A percentile compares a stretch with the other conserved stretches of the same genome.
Evolutionary conservation across 92 coral and sea anemone species (phyloP).

Genomic region (Parazoanthus swiftii): DNA sequence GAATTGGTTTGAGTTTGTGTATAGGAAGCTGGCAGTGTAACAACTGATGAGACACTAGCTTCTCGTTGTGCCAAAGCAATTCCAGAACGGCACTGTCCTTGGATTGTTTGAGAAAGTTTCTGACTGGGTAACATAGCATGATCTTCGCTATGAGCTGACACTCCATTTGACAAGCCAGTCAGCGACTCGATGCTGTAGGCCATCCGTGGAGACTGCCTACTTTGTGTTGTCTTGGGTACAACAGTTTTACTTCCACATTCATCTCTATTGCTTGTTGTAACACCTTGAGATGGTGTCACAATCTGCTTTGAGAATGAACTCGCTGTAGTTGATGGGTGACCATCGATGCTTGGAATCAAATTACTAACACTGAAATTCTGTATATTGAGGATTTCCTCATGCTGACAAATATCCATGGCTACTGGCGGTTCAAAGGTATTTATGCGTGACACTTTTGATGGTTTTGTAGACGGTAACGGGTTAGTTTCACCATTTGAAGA

Average conservation of each 20-base stretch:
- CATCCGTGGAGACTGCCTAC: slow-evolving; percentile 55
- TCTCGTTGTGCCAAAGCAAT: slow-evolving; percentile 2
- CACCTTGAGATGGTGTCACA: slow-evolving; percentile 36
- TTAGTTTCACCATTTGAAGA: neutral
- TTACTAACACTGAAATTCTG: slow-evolving; percentile 74
- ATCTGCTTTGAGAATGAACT: slow-evolving; percentile 14
- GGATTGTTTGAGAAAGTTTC: neutral
- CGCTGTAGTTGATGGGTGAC: slow-evolving; percentile 52
- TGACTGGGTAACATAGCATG: neutral
- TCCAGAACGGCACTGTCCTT: slow-evolving; percentile 3
- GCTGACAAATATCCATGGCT: slow-evolving; percentile 66
- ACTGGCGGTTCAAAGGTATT: neutral
- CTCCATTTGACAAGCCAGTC: slow-evolving; percentile 59
- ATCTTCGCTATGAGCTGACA: slow-evolving; percentile 16
- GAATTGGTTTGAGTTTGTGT: slow-evolving; percentile 29
- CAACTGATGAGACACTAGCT: neutral
- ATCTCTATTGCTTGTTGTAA: neutral
- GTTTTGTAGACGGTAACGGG: neutral
- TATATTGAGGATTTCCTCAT: slow-evolving; percentile 69
- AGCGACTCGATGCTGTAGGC: slow-evolving; percentile 82
- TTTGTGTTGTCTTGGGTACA: slow-evolving; percentile 23
- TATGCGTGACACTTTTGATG: slow-evolving; percentile 14
- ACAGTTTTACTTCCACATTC: slow-evolving; percentile 19
- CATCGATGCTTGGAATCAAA: slow-evolving; percentile 66
- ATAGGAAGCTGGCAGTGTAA: slow-evolving; percentile 25